These are phyloP conservation scores for Hippoglossus hippoglossus DNA, from an alignment of 2,797 vertebrate species.

Conservation along the genomic window DNA sequence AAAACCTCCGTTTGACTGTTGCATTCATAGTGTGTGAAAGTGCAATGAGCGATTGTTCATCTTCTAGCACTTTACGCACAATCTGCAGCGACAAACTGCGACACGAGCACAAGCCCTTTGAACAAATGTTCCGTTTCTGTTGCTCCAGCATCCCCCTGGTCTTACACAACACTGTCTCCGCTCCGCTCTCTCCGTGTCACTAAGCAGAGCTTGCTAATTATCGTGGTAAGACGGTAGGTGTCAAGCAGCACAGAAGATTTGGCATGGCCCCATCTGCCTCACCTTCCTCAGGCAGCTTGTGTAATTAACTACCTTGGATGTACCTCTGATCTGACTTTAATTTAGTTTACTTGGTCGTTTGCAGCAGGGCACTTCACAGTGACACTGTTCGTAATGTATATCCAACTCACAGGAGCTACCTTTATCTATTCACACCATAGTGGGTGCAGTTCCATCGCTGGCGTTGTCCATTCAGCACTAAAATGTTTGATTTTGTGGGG, in stretches of 20 bases:
- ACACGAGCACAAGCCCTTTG: constrained; percentile 12
- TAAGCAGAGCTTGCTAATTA: constrained; percentile 51
- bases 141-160: constrained; percentile 5
- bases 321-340: constrained; percentile 40
- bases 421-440: not conserved
- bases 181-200: not conserved
- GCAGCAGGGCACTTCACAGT: not conserved
- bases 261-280: constrained; percentile 18
- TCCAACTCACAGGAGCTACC: not conserved
- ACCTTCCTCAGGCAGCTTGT: constrained; percentile 34
- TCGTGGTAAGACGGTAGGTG: constrained; percentile 13
- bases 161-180: not conserved
- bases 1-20: constrained; percentile 17
- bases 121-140: constrained; percentile 10
- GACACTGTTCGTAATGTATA: constrained; percentile 11
- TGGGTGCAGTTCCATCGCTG: not conserved
- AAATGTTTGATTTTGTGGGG: not conserved
- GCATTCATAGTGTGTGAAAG: not conserved
- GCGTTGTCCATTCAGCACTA: constrained; percentile 6
- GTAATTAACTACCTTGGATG: constrained; percentile 56
- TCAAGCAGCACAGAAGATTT: constrained; percentile 38
- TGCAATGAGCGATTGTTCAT: not conserved
- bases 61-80: constrained; percentile 1
- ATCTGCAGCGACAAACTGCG: constrained; percentile 11
- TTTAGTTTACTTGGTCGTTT: constrained; percentile 26